Conservation (phyloP, 2,113 vertebrate species). For the Anolis carolinensis region DNA sequence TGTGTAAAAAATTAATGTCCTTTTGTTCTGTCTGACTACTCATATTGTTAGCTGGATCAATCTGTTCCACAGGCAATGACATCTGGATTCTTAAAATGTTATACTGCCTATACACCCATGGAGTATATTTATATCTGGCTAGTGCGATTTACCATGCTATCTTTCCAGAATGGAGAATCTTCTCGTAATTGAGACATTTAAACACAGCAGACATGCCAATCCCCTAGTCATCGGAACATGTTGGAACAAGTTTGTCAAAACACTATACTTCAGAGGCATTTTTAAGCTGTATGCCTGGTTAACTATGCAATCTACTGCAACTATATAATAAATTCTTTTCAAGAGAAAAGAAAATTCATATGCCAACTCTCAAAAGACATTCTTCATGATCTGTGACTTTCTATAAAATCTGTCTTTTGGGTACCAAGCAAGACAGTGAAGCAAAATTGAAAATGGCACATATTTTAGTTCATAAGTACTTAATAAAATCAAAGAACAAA, state of each 20-base stretch:
- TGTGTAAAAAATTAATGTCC: neutral
- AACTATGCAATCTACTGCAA: conserved; percentile 22
- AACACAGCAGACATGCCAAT: conserved; percentile 13
- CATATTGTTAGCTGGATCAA: neutral
- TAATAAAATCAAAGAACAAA: conserved; percentile 45
- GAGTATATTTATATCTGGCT: neutral
- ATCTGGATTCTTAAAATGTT: neutral
- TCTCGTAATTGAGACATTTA: neutral
- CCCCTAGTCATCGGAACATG: fast-evolving
- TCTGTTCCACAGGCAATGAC: neutral
- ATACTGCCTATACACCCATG: neutral
- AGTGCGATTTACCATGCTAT: neutral
- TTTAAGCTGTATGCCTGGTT: neutral
- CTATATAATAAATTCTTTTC: conserved; percentile 16
- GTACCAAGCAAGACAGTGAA: conserved; percentile 29
- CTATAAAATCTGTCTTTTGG: neutral
- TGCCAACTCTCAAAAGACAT: conserved; percentile 32
- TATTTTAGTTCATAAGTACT: conserved; percentile 46
- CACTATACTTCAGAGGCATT: neutral
- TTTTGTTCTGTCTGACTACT: neutral
- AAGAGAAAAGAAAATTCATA: conserved; percentile 28
- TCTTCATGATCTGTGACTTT: conserved; percentile 30
- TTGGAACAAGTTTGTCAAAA: conserved; percentile 13
- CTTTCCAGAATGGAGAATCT: neutral
- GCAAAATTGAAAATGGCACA: conserved; percentile 32